A percentile compares a stretch with the other conserved stretches of the same genome.
phyloP scores from a whole-genome alignment of 1,140 invertebrate genomes.

The Teleopsis dalmanni region DNA sequence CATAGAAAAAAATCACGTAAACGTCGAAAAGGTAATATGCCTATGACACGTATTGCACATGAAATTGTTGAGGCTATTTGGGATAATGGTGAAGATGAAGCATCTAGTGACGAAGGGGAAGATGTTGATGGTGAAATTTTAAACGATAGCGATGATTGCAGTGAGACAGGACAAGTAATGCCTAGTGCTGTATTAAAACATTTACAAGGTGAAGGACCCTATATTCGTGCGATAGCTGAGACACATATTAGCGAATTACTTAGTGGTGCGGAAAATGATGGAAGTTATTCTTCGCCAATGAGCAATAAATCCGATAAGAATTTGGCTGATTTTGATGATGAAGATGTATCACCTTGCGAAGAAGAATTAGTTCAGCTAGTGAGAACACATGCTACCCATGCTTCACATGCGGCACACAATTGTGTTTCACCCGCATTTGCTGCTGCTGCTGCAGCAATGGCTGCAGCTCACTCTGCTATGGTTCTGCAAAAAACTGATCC shows the following conservation, averaged over 20 bases:
- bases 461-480: conserved; percentile 38
- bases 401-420: conserved; percentile 19
- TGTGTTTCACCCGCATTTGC: conserved; percentile 35
- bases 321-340: conserved; percentile 89
- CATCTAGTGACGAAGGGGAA: conserved; percentile 32
- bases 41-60: conserved; percentile 24
- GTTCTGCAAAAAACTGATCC: conserved; percentile 34
- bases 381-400: conserved; percentile 23
- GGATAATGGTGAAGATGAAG: conserved; percentile 36
- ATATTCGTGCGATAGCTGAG: conserved; percentile 37
- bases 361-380: conserved; percentile 61
- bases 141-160: conserved; percentile 42
- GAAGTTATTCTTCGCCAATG: conserved; percentile 77
- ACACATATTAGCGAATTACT: conserved; percentile 56
- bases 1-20: conserved; percentile 33
- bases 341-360: conserved; percentile 81
- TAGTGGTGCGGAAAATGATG: conserved; percentile 64
- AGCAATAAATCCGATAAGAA: conserved; percentile 93
- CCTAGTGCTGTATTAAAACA: conserved; percentile 35
- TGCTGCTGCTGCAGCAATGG: conserved; percentile 35
- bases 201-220: conserved; percentile 38
- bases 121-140: conserved; percentile 33
- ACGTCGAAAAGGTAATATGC: conserved; percentile 20
- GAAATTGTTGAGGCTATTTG: conserved; percentile 41
- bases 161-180: conserved; percentile 31